phyloP scores from a whole-genome alignment of 1,140 invertebrate species.

The Eurosta solidaginis region DNA sequence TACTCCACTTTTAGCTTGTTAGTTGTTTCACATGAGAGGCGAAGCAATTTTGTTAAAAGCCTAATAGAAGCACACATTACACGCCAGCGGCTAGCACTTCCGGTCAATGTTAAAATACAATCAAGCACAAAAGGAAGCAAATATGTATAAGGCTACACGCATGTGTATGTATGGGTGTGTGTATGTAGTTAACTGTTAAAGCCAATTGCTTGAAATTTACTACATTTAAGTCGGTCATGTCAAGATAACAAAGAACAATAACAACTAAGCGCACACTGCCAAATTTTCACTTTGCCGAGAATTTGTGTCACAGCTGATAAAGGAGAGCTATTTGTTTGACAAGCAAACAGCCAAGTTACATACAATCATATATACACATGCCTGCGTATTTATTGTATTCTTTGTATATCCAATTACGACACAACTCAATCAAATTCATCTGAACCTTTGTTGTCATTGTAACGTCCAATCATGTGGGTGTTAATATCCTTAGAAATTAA shows the following conservation, averaged over 20 bases:
- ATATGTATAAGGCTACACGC: not conserved
- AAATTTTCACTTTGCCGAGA: not conserved
- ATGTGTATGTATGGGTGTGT: too few species aligned
- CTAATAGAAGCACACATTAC: not conserved
- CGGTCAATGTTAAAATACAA: not conserved
- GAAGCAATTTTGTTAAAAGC: not conserved
- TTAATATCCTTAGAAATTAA: slow-evolving; percentile 13
- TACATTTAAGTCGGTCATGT: not conserved
- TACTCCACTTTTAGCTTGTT: not conserved
- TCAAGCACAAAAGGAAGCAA: not conserved
- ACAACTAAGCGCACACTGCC: not conserved
- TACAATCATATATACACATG: not conserved
- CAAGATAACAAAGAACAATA: not conserved
- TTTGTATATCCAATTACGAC: slow-evolving; percentile 21
- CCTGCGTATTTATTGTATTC: not conserved
- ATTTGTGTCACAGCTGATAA: slow-evolving; percentile 24
- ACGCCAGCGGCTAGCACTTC: not conserved
- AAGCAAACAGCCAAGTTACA: not conserved
- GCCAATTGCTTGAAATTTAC: not conserved
- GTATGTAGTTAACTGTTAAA: too few species aligned
- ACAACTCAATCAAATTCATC: slow-evolving; percentile 2
- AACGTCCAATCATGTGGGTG: slow-evolving; percentile 2
- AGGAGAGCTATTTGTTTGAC: too few species aligned
- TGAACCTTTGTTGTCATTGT: not conserved
- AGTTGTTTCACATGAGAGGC: not conserved